Evolutionary conservation across 2,888 invertebrate genomes (phyloP), one percentile per base, ranked within the genome.

Genomic region (Hybos culiciformis): DNA sequence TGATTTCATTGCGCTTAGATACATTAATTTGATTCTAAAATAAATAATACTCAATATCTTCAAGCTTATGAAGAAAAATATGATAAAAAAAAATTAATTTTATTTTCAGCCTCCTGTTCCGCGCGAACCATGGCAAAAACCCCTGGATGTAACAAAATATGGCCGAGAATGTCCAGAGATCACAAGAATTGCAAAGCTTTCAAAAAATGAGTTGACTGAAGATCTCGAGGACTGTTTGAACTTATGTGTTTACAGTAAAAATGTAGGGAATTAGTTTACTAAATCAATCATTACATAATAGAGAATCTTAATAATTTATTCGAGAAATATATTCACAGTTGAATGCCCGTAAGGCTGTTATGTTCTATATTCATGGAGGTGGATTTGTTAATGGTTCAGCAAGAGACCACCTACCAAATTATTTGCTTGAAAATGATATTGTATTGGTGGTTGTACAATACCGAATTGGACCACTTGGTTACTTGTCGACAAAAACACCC

Each of bases 381-480:
- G 66, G 61, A 15, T 67, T 62, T 46, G 57, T 59, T 43, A 61
- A 62, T 50, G 66, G 69, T 21, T 57, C 62, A 2, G 52, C 67
- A 5, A 46, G 53, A 14, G 55, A 61, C 49, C 62, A 61, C 53
- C 62, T 67, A 11, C 62, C 68, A 4, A 50, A 59, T 42, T 63
- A 63, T 53, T 53, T 70, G 3, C 18, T 70, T 8, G 71, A 71
- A 51, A 56, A 63, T 23, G 69, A 72, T 47, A 57, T 72, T n/a
- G 61, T 72, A 2, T 52, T 72, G 5, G 71, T 72, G 1, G 68
- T 69, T 12, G 59, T 67, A 6, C 68, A 72, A 48, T 72, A 70
- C 54, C 59, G 72, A 4, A 54, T 72, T 2, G 72, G 72, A 19
- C 68, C 69, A 4, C 54, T 72, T 11, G 73, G 72, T 18, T 73